Conservation (phyloP, 1,140 invertebrate genomes). For the Halictus rubicundus region DNA sequence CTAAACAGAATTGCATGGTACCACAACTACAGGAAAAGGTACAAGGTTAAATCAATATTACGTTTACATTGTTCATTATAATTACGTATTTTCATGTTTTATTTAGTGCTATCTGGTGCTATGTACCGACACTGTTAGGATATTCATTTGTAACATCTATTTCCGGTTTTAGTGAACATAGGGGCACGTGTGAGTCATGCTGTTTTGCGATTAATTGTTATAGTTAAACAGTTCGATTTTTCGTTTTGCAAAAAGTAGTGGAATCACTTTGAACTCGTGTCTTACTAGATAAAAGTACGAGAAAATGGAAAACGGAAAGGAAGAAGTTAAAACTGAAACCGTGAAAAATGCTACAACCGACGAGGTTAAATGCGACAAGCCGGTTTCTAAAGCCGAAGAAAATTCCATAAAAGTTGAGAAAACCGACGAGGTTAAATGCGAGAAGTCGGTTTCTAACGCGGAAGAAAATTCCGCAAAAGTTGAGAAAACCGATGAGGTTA, state of each 20-base stretch:
- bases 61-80: neutral
- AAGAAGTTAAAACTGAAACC: conserved; percentile 26
- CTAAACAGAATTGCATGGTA: neutral
- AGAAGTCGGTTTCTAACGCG: conserved; percentile 61
- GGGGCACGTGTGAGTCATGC: conserved; percentile 25
- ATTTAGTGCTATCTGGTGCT: neutral
- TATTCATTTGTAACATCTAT: neutral
- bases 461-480: conserved; percentile 44
- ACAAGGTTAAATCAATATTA: neutral
- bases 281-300: neutral
- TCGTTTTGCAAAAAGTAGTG: neutral
- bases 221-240: neutral
- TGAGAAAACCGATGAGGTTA: conserved; percentile 32
- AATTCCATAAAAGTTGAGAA: conserved; percentile 42
- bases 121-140: neutral
- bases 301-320: conserved; percentile 61
- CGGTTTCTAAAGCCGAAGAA: conserved; percentile 36
- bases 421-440: conserved; percentile 30
- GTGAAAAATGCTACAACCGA: conserved; percentile 25
- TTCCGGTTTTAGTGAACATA: conserved; percentile 17
- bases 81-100: neutral
- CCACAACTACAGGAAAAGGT: neutral
- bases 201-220: neutral
- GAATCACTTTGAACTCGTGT: neutral
- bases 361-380: conserved; percentile 60